Evolutionary conservation across 2,113 vertebrate genomes (phyloP).

Genomic region (Poecile atricapillus): DNA sequence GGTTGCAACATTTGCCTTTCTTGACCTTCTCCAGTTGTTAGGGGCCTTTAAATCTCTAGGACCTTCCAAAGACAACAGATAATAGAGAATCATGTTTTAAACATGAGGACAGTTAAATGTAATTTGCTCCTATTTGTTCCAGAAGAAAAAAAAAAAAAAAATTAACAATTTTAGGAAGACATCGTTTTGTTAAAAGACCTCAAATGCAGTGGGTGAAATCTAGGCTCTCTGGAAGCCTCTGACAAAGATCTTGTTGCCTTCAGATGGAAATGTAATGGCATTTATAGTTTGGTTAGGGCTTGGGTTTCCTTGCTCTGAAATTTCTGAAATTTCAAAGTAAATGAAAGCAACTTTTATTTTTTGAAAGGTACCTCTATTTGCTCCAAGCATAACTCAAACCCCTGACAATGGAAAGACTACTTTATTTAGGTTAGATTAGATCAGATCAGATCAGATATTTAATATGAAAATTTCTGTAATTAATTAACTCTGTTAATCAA

Average conservation of each 20-base stretch:
- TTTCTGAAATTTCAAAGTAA: neutral
- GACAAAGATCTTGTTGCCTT: neutral
- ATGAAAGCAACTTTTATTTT: neutral
- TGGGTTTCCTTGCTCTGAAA: neutral
- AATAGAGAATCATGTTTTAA: neutral
- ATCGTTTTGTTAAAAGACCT: neutral
- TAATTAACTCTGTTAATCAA: neutral
- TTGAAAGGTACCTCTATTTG: neutral
- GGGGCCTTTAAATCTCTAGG: neutral
- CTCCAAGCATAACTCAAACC: neutral
- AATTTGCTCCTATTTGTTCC: neutral
- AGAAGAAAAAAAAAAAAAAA: neutral
- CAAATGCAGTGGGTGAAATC: neutral
- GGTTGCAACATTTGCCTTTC: neutral
- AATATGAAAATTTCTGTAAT: neutral
- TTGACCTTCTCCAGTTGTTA: neutral
- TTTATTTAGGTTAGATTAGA: neutral
- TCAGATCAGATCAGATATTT: neutral
- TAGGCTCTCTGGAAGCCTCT: neutral
- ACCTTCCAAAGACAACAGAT: neutral
- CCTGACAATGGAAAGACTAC: neutral
- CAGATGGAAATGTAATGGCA: neutral
- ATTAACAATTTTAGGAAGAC: neutral
- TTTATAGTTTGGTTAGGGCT: neutral
- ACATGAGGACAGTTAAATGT: neutral